phyloP scores from a whole-genome alignment of 2,888 invertebrate species.

The Exephanes ischioxanthus region DNA sequence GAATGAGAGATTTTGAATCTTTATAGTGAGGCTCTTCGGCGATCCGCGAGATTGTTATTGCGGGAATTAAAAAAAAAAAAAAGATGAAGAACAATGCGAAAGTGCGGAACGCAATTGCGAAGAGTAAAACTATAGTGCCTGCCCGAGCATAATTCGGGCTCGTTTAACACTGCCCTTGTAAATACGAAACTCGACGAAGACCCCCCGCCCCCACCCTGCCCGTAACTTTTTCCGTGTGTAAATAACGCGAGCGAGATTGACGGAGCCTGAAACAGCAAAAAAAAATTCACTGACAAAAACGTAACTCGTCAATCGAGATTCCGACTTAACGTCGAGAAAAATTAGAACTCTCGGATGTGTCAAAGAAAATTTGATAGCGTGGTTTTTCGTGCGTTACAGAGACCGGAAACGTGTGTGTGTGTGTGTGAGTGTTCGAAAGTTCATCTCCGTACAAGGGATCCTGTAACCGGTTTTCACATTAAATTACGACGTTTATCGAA shows the following conservation, averaged over 20 bases:
- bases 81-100: constrained; percentile 7
- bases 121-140: constrained; percentile 74
- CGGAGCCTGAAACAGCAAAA: constrained; percentile 44
- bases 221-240: constrained; percentile 48
- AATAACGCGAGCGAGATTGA: constrained; percentile 55
- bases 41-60: constrained; percentile 31
- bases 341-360: not conserved
- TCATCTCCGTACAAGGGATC: not conserved
- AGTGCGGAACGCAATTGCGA: constrained; percentile 14
- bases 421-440: not conserved
- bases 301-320: not conserved
- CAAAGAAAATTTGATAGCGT: constrained; percentile 23
- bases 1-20: not conserved
- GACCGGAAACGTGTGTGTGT: not conserved
- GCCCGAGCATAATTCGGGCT: constrained; percentile 76
- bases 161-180: constrained; percentile 81
- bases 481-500: constrained; percentile 10
- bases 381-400: not conserved
- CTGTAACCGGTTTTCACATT: not conserved
- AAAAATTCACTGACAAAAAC: constrained; percentile 15
- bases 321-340: not conserved
- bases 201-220: not conserved
- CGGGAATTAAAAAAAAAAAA: not conserved
- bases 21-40: not conserved
- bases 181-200: constrained; percentile 68